A percentile compares a stretch with the other conserved stretches of the same genome.
Evolutionary conservation across 2,113 vertebrate species (phyloP).

Genomic region (Athene cunicularia): DNA sequence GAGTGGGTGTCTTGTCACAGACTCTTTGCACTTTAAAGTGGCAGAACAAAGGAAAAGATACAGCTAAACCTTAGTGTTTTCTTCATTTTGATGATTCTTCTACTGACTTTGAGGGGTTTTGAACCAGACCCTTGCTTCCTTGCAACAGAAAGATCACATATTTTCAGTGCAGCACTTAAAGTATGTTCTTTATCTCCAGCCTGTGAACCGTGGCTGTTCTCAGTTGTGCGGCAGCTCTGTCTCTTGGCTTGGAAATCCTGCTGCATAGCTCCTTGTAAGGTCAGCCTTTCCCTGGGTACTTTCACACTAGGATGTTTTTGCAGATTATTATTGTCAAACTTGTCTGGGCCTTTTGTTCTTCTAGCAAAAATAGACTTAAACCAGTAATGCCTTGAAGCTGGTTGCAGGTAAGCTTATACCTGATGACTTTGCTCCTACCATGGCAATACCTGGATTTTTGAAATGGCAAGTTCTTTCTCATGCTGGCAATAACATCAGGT

Average conservation of each 20-base stretch:
- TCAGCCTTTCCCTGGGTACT: neutral
- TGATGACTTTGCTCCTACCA: neutral
- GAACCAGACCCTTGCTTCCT: neutral
- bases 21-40: neutral
- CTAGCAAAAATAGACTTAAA: neutral
- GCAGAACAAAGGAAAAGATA: neutral
- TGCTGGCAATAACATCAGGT: neutral
- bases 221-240: neutral
- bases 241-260: neutral
- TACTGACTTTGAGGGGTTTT: neutral
- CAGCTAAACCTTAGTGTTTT: neutral
- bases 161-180: constrained; percentile 30
- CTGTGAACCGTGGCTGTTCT: neutral
- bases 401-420: neutral
- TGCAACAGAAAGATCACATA: neutral
- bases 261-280: neutral
- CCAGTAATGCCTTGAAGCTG: fast-evolving
- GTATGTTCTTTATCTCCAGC: neutral
- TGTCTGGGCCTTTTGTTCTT: neutral
- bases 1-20: neutral
- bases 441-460: neutral
- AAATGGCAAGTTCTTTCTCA: neutral
- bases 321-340: neutral
- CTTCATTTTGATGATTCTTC: neutral
- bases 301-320: neutral